Conservation (phyloP, 1,140 invertebrate species). For the Drosophila eugracilis region DNA sequence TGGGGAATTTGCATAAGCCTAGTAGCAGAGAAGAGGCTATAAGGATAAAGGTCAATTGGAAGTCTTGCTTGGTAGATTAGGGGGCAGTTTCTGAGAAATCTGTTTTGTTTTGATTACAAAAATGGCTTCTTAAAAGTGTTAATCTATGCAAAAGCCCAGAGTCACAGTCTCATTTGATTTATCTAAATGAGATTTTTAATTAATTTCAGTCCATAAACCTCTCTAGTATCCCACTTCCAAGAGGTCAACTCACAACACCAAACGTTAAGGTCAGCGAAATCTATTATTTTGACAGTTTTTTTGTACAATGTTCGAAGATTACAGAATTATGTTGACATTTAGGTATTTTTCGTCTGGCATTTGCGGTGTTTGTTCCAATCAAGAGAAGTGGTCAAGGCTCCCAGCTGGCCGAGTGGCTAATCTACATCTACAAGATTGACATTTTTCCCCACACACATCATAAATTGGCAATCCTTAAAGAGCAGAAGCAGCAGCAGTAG, state of each 20-base stretch:
- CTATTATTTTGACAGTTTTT: neutral
- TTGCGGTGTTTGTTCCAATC: conserved; percentile 26
- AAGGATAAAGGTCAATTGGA: conserved; percentile 8
- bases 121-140: no score
- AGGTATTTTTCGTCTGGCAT: conserved; percentile 31
- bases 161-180: no score
- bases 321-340: conserved; percentile 28
- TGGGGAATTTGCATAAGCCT: conserved; percentile 42
- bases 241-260: neutral
- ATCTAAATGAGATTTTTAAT: no score
- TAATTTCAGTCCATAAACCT: no score
- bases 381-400: conserved; percentile 40
- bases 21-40: neutral
- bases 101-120: neutral
- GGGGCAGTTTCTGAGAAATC: neutral
- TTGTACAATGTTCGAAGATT: neutral
- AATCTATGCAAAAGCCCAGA: no score
- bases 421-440: conserved; percentile 51
- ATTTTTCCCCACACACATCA: conserved; percentile 38
- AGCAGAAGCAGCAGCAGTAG: conserved; percentile 14
- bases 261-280: neutral
- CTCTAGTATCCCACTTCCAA: no score
- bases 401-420: conserved; percentile 39
- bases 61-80: neutral
- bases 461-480: conserved; percentile 57